Percentiles rank a stretch among this genome's conserved stretches.
Conservation (phyloP, 2,797 vertebrate genomes). For the Lutjanus argentimaculatus region DNA sequence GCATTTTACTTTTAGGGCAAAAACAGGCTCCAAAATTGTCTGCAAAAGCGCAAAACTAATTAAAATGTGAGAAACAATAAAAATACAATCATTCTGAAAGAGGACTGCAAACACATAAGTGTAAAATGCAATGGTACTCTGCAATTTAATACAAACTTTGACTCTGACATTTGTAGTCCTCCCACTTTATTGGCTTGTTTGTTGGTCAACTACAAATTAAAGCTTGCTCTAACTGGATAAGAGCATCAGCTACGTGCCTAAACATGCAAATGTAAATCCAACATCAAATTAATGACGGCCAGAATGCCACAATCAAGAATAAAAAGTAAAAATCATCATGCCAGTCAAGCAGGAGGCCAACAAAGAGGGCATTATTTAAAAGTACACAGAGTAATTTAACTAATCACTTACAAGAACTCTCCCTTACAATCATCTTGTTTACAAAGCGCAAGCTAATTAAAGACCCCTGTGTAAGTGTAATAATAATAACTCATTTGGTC, state of each 20-base stretch:
- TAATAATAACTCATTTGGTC: constrained; percentile 38
- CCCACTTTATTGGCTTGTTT: constrained; percentile 9
- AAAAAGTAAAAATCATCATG: constrained; percentile 20
- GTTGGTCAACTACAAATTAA: neutral
- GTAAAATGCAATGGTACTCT: neutral
- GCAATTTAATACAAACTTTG: neutral
- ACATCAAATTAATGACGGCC: constrained; percentile 1
- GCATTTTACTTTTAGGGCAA: constrained; percentile 20
- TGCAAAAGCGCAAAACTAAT: neutral
- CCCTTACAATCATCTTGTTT: constrained; percentile 32
- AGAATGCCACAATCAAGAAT: constrained; percentile 12
- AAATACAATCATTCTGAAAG: neutral
- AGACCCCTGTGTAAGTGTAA: constrained; percentile 14
- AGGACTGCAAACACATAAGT: neutral
- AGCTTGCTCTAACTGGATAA: neutral
- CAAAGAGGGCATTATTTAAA: neutral
- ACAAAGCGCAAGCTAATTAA: constrained; percentile 25
- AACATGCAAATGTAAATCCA: constrained; percentile 10
- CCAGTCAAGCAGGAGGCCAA: constrained; percentile 13
- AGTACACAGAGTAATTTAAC: constrained; percentile 20
- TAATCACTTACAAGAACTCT: constrained; percentile 10
- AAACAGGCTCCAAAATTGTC: neutral
- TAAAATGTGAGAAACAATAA: neutral
- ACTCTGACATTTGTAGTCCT: neutral
- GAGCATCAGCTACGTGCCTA: neutral